These are phyloP conservation scores for Lepidurus couesii DNA, from an alignment of 1,140 invertebrate genomes.

Conservation along the genomic window DNA sequence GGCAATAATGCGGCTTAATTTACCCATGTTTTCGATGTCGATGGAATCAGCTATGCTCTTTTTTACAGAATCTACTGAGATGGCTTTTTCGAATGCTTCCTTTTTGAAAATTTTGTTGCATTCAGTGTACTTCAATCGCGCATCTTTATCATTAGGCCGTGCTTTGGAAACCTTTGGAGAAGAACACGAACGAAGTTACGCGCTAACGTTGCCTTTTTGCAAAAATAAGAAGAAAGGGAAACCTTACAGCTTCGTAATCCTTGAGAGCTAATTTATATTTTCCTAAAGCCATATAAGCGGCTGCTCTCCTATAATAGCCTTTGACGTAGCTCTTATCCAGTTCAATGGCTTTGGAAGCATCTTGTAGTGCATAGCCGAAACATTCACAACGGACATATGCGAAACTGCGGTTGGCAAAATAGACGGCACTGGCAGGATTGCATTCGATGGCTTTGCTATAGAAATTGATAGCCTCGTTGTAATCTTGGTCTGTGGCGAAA, in stretches of 20 bases:
- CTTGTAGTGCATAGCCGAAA: conserved; percentile 85
- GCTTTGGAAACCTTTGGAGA: conserved; percentile 54
- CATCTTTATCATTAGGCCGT: conserved; percentile 88
- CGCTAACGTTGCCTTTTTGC: conserved; percentile 39
- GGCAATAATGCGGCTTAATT: conserved; percentile 43
- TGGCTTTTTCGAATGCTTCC: conserved; percentile 94
- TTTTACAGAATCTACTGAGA: conserved; percentile 82
- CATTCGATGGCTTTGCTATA: conserved; percentile 87
- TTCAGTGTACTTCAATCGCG: conserved; percentile 85
- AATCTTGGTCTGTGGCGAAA: conserved; percentile 74
- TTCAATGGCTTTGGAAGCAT: conserved; percentile 87
- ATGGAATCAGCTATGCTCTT: conserved; percentile 79
- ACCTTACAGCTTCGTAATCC: conserved; percentile 85
- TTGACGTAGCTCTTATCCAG: conserved; percentile 86
- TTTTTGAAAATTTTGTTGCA: conserved; percentile 94
- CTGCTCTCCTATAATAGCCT: conserved; percentile 86
- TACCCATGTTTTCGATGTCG: conserved; percentile 85
- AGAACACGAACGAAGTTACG: conserved; percentile 31
- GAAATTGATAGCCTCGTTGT: conserved; percentile 76
- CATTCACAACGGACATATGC: conserved; percentile 86
- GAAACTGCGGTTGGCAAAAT: conserved; percentile 91
- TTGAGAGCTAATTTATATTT: conserved; percentile 94
- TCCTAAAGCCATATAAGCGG: conserved; percentile 92
- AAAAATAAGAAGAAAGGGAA: conserved; percentile 40
- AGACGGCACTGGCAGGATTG: conserved; percentile 70